A percentile compares a stretch with the other conserved stretches of the same genome.
phyloP scores from a whole-genome alignment of 2,113 vertebrate genomes.

The Engraulis encrasicolus region DNA sequence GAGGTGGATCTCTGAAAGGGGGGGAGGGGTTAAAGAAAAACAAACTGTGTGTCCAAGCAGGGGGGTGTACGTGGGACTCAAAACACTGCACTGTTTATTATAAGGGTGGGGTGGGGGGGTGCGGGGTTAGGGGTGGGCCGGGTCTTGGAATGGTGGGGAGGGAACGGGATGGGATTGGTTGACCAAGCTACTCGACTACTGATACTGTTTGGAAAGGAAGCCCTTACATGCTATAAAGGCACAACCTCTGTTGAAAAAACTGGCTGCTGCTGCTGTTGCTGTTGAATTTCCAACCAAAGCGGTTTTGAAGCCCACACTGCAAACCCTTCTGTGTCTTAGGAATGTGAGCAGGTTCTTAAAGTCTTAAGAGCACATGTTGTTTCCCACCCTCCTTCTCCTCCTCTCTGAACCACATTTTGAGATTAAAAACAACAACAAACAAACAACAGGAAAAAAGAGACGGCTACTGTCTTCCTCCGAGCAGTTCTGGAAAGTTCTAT shows the following conservation, averaged over 20 bases:
- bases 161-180: not conserved
- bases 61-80: slow-evolving; percentile 55
- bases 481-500: slow-evolving; percentile 36
- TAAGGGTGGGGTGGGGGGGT: not conserved
- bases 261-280: slow-evolving; percentile 66
- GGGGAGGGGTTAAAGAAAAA: slow-evolving; percentile 37
- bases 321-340: slow-evolving; percentile 52
- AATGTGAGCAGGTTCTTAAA: slow-evolving; percentile 44
- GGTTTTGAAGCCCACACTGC: slow-evolving; percentile 60
- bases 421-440: slow-evolving; percentile 24
- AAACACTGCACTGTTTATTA: slow-evolving; percentile 61
- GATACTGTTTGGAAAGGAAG: slow-evolving; percentile 71
- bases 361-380: slow-evolving; percentile 48
- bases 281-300: slow-evolving; percentile 72
- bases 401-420: slow-evolving; percentile 18
- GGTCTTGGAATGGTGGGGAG: not conserved
- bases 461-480: slow-evolving; percentile 45
- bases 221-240: slow-evolving; percentile 68
- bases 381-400: slow-evolving; percentile 19
- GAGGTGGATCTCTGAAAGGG: slow-evolving; percentile 51
- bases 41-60: slow-evolving; percentile 42
- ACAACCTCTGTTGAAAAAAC: slow-evolving; percentile 62
- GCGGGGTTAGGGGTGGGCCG: not conserved
- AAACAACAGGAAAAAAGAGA: too few relatives aligned
- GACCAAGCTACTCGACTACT: slow-evolving; percentile 78